Base-by-base conservation (phyloP, 1,140 invertebrate species). In the Tetramorium alpestre region DNA sequence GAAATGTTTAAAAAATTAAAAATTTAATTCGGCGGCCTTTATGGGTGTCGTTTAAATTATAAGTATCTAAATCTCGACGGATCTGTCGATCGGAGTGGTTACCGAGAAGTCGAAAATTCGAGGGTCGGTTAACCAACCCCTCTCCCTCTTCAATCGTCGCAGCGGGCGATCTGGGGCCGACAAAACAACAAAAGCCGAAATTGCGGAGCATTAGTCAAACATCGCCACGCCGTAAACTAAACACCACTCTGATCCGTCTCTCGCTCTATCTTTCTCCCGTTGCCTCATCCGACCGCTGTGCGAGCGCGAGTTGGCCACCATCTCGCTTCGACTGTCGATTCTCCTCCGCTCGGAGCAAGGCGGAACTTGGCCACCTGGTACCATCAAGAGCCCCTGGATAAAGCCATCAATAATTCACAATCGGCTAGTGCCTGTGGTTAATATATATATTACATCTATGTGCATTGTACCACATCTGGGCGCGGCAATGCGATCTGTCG, bases 391-490 rank as follows among this genome's bases (percentile, higher is more conserved):
- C 81, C 73, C 69, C 87, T 82, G 90, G 90, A 93, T 94, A 82
- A 92, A 94, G 92, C 85, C 91, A 94, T 93, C 92, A 92, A 93
- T 94, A 93, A 94, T 89, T 86, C 85, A 90, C 89, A 88, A 92
- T 93, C 90, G 91, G 89, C 86, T 88, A 91, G 54, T 87, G 73
- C 69, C 78, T 56, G 58, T 49, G 65, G 80, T 87, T 84, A 84
- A 87, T 72, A 73, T 47, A 65, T 65, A 47, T 86, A 86, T 87
- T 72, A 70, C 64, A 69, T 77, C 65, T 54, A 92, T 92, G 89
- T 87, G 81, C 51, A 54, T 51, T 38, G 89, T 54, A 80, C 67
- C 87, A 81, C 88, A 92, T 93, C 92, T 92, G 92, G 89, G 91
- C 88, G 88, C 73, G 91, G 73, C 41, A 64, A 86, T 69, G 81